A percentile compares a stretch with the other conserved stretches of the same genome.
phyloP scores from a whole-genome alignment of 2,113 vertebrate genomes.

The Pithys albifrons region DNA sequence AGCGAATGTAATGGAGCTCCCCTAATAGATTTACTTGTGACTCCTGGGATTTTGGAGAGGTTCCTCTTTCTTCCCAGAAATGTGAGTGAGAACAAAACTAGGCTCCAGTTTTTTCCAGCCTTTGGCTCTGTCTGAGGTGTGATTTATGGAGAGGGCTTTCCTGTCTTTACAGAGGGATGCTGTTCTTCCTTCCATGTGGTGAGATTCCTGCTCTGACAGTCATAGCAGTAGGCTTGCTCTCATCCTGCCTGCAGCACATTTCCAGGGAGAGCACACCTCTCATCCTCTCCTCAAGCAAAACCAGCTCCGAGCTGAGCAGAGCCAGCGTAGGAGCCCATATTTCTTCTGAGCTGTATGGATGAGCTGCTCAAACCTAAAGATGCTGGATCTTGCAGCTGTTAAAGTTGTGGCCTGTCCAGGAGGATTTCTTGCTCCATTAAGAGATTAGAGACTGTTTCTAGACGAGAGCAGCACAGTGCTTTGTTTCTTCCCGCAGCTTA shows the following conservation, averaged over 20 bases:
- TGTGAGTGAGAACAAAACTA: background rate
- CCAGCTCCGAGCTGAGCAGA: background rate
- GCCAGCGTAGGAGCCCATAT: accelerated
- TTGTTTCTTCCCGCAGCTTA: background rate
- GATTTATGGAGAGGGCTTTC: conserved; percentile 9
- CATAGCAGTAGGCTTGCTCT: background rate
- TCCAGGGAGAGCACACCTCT: background rate
- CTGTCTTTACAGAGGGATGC: background rate
- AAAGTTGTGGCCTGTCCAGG: background rate
- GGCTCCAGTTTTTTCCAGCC: background rate
- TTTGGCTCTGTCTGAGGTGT: background rate
- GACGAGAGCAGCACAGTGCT: background rate
- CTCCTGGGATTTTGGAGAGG: background rate
- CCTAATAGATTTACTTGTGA: background rate
- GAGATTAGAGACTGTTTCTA: background rate
- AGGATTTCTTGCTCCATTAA: conserved; percentile 19
- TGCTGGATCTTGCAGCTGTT: background rate
- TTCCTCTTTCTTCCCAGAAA: background rate
- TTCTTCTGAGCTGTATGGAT: background rate
- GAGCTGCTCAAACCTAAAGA: background rate
- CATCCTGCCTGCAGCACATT: background rate
- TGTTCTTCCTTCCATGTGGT: background rate
- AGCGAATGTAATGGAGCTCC: background rate
- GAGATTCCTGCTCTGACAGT: background rate
- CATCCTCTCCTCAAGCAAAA: background rate